Percentiles rank a stretch among this genome's conserved stretches.
phyloP scores from a whole-genome alignment of 2,888 invertebrate genomes.

The Steinernema scapterisci region DNA sequence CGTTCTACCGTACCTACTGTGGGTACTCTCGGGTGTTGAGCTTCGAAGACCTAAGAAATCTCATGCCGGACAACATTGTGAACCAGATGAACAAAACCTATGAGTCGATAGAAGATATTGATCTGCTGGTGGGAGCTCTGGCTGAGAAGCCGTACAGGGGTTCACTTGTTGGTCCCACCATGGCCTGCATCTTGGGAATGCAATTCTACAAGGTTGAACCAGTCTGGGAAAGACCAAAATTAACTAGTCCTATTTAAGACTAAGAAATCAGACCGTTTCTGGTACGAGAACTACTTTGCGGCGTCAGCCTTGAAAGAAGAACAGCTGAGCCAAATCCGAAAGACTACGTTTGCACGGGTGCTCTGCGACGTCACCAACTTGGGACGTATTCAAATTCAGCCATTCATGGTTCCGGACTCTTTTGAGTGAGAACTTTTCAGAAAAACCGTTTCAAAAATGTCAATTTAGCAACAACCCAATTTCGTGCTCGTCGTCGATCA shows the following conservation, averaged over 20 bases:
- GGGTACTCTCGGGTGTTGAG: conserved; percentile 41
- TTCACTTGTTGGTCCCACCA: conserved; percentile 65
- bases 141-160: conserved; percentile 65
- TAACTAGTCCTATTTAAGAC: conserved; percentile 45
- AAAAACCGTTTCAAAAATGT: not conserved
- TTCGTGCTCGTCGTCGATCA: conserved; percentile 55
- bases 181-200: conserved; percentile 64
- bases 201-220: conserved; percentile 67
- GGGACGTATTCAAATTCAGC: conserved; percentile 55
- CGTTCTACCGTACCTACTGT: conserved; percentile 23
- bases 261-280: conserved; percentile 62
- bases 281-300: conserved; percentile 68
- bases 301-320: conserved; percentile 63
- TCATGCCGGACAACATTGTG: not conserved
- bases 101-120: conserved; percentile 64
- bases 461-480: conserved; percentile 58
- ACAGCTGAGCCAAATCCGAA: conserved; percentile 63
- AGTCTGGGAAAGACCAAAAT: no score
- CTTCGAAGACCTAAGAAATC: conserved; percentile 43
- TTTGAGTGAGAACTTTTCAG: conserved; percentile 54
- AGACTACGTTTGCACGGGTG: conserved; percentile 59
- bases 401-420: conserved; percentile 58
- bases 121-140: conserved; percentile 62
- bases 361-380: conserved; percentile 63
- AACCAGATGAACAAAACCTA: conserved; percentile 36